Evolutionary conservation across 2,797 vertebrate genomes (phyloP), one percentile per base, ranked within the genome.

Genomic region (Phalloptychus januarius): DNA sequence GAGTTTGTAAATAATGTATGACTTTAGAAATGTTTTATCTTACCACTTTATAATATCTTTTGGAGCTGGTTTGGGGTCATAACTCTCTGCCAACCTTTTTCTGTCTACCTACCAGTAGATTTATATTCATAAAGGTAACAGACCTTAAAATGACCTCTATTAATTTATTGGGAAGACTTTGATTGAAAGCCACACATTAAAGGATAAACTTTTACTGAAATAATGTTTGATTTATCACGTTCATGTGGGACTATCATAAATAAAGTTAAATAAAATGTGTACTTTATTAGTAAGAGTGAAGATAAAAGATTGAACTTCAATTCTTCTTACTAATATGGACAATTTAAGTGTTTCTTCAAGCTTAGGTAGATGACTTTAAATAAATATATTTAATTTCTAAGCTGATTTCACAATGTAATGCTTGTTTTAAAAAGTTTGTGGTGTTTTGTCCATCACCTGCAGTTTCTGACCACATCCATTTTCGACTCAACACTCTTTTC

Each of bases 391-490:
- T 70, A 28, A 73, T 72, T 72, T 18, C 25, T 38, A 31, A 67
- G 25, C 5, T 1, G 31, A 36, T 44, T 52, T 3, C 45, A 65
- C 11, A 11, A 58, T 38, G 65, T 54, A 76, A 10, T 77, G 44
- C 79, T 81, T 56, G 38, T 82, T 79, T 75, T 28, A 46, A 72
- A 18, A 70, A 5, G 10, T 76, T 36, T 73, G 3, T 38, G 28
- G 31, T 67, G 72, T 82, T 75, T 82, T 73, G 38, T 71, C 42
- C 75, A 33, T 20, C 4, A 72, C 36, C 23, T 75, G 74, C 75
- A 75, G 52, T 76, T 75, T 58, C 65, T 67, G 63, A 74, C 63
- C 56, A 40, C 44, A 75, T 85, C 84, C 33, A 78, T 86, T 89
- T 85, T 65, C 71, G 65, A 70, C 63, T 63, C 80, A 76, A 31